Conservation (phyloP, 2,888 invertebrate genomes). For the Hypomecis atomaria region DNA sequence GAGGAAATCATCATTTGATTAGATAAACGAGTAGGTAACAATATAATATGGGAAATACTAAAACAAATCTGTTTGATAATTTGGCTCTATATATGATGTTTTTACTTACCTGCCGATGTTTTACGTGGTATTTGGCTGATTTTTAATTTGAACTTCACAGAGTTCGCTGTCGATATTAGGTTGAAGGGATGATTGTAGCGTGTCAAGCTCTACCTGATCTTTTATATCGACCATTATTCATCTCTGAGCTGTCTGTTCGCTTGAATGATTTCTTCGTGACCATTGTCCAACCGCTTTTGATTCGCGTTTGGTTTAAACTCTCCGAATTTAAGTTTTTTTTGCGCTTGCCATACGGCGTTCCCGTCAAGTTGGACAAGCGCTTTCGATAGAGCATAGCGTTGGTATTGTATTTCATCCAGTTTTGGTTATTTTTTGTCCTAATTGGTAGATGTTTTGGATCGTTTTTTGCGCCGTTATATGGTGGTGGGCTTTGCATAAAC, state of each 20-base stretch:
- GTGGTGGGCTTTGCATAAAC: conserved; percentile 7
- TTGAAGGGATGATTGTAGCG: conserved; percentile 71
- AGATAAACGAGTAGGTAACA: conserved; percentile 24
- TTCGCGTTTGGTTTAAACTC: conserved; percentile 63
- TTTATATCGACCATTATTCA: conserved; percentile 69
- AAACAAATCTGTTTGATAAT: conserved; percentile 25
- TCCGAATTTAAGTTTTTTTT: conserved; percentile 61
- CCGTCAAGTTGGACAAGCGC: conserved; percentile 62
- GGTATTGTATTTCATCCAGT: conserved; percentile 63
- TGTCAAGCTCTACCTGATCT: conserved; percentile 77
- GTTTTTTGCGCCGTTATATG: conserved; percentile 32
- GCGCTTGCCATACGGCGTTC: conserved; percentile 57
- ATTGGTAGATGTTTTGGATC: conserved; percentile 40
- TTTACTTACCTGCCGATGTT: conserved; percentile 9
- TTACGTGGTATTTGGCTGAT: conserved; percentile 27
- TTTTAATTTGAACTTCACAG: conserved; percentile 25
- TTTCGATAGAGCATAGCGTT: conserved; percentile 61
- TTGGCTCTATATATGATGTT: conserved; percentile 19
- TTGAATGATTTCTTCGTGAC: conserved; percentile 73
- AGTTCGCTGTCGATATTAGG: conserved; percentile 47
- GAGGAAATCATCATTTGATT: conserved; percentile 32
- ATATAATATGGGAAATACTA: conserved; percentile 21
- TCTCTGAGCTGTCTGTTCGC: conserved; percentile 57
- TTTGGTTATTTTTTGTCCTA: conserved; percentile 54
- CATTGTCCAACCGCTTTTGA: conserved; percentile 83